Evolutionary conservation across 2,888 invertebrate genomes (phyloP), one percentile per base, ranked within the genome.

Genomic region (Eulithis prunata): DNA sequence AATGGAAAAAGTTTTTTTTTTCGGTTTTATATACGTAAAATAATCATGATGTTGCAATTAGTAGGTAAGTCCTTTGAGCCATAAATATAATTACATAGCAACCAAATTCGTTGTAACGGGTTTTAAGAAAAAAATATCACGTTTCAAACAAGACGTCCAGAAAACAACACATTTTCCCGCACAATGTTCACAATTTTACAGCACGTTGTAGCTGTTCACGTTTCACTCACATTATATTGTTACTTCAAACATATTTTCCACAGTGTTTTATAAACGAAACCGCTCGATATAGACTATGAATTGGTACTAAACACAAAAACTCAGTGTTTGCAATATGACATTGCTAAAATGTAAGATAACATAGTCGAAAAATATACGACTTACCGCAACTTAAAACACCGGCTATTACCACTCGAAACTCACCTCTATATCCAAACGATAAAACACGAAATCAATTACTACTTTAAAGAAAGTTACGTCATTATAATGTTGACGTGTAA

Each of bases 331-430:
- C 85, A 85, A 83, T 91, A 90, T 88, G 87, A 90, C 91, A 91
- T 87, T 88, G 88, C 88, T 89, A 88, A 81, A 87, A 89, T 83
- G 81, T 83, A 85, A 87, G 91, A 91, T 91, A 91, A 91, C 88
- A 89, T 72, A 76, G 76, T 75, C 70, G 70, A 77, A 76, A 76
- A 73, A 76, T 70, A 78, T 68, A 73, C 69, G 52, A 46, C 64
- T 62, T 64, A 64, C 62, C 66, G 58, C 51, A 69, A 54, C 62
- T 65, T 63, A 71, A 58, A 72, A 65, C 68, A 67, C 46, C 14
- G 41, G 3, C 41, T 32, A 58, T 51, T 5, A n/a, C 3, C 69
- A 81, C n/a, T 53, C 58, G 6, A 88, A 77, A 47, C 36, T 46
- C 13, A 51, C 73, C 76, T 73, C 54, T 78, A 76, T 61, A 0